Evolutionary conservation across 2,888 invertebrate species (phyloP), one percentile per base, ranked within the genome.

Genomic region (Mycalesis mineus): DNA sequence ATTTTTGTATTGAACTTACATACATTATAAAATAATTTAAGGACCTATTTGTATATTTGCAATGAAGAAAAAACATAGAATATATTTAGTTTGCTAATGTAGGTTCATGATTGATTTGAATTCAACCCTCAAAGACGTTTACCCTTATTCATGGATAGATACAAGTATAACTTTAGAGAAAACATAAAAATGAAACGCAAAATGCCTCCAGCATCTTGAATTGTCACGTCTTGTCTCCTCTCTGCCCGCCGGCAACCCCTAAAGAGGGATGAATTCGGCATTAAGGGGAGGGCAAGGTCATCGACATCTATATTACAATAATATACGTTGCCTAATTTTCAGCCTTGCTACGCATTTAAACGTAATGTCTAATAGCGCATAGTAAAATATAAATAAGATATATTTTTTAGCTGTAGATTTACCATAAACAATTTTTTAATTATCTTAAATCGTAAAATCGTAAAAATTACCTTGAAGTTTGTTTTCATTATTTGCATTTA

Each of bases 201-300:
- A 31, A 56, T 50, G 22, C 41, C 39, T 47, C 47, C n/a, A 42
- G 42, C 45, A 29, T 48, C 36, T 61, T 58, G 53, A 58, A 14
- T 40, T 40, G 56, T 56, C 13, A 49, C 55, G 36, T 60, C 57
- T 51, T 57, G 49, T 50, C 52, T 57, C 55, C 55, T 57, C 55
- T 49, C 42, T 40, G 41, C 52, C 52, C 55, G 52, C 54, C 59
- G 57, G 52, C 60, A 44, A 44, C 44, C 55, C 51, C 52, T 48
- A 41, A 40, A 55, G 57, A 60, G 57, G 50, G 52, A 51, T 37
- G 31, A 57, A 59, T 62, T 53, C 48, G 60, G 41, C 37, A 44
- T 60, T 57, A 57, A 55, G 62, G 62, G 62, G 57, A 55, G 44
- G 17, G 39, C 62, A 62, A 63, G 63, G 58, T 63, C 61, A 63